Evolutionary conservation across 2,888 invertebrate genomes (phyloP).

Genomic region (Heteromyza rotundicornis): DNA sequence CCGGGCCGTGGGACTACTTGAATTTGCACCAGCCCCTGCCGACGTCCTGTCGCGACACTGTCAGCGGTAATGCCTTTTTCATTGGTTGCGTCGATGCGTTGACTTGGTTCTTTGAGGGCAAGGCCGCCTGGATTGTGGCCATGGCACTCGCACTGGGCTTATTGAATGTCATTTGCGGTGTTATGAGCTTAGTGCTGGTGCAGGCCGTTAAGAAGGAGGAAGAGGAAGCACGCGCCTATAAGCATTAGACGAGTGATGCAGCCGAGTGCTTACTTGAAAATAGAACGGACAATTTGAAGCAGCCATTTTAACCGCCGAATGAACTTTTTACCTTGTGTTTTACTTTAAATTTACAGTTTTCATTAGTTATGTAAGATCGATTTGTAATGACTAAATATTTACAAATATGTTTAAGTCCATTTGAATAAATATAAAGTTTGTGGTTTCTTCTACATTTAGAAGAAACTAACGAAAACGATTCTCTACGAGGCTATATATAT

Average conservation of each 20-base stretch:
- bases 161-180: slow-evolving; percentile 78
- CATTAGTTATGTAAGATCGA: slow-evolving; percentile 22
- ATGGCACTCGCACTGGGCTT: slow-evolving; percentile 78
- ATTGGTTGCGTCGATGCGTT: slow-evolving; percentile 88
- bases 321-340: slow-evolving; percentile 26
- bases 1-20: slow-evolving; percentile 83
- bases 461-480: slow-evolving; percentile 19
- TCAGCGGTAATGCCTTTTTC: slow-evolving; percentile 87
- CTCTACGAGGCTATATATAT: slow-evolving; percentile 18
- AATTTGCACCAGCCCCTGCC: slow-evolving; percentile 79
- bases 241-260: slow-evolving; percentile 51
- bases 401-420: slow-evolving; percentile 19
- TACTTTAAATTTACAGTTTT: slow-evolving; percentile 15
- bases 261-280: background rate
- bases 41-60: slow-evolving; percentile 82
- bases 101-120: slow-evolving; percentile 86
- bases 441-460: slow-evolving; percentile 19
- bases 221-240: slow-evolving; percentile 67
- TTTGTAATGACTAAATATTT: slow-evolving; percentile 12
- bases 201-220: slow-evolving; percentile 81
- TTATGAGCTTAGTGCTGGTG: slow-evolving; percentile 73
- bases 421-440: slow-evolving; percentile 23
- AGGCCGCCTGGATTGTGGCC: slow-evolving; percentile 83
- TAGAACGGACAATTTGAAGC: slow-evolving; percentile 20
- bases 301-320: slow-evolving; percentile 29